Conservation (phyloP, 2,113 vertebrate genomes). For the Ondatra zibethicus region DNA sequence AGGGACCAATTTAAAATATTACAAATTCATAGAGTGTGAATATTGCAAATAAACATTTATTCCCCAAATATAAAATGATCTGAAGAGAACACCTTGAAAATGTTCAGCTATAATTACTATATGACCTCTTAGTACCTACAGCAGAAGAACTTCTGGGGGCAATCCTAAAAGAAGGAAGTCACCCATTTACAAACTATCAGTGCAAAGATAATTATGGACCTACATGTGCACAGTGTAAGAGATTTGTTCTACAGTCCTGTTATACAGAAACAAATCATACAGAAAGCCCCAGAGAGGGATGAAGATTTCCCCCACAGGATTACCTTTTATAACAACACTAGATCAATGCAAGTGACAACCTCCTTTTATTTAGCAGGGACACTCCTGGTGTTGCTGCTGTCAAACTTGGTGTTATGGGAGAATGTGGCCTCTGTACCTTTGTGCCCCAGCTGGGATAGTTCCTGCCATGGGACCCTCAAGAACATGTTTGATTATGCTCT, state of each 20-base stretch:
- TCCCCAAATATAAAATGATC: conserved; percentile 69
- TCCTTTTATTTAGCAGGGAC: not conserved
- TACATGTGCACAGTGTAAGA: conserved; percentile 57
- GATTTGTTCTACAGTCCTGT: not conserved
- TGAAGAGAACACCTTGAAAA: conserved; percentile 68
- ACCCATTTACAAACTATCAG: conserved; percentile 57
- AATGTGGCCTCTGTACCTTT: not conserved
- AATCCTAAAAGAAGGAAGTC: not conserved
- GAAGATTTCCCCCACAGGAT: not conserved
- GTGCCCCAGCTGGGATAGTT: not conserved
- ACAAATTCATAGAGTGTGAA: conserved; percentile 38
- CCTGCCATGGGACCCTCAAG: not conserved
- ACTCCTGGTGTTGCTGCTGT: not conserved
- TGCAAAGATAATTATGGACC: conserved; percentile 71
- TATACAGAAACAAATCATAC: not conserved
- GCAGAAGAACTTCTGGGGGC: conserved; percentile 54
- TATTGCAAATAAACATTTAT: conserved; percentile 74
- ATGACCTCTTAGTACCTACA: conserved; percentile 72
- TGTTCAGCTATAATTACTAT: conserved; percentile 77
- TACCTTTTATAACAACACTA: not conserved
- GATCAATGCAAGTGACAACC: not conserved
- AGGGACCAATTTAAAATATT: conserved; percentile 65
- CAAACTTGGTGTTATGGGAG: not conserved
- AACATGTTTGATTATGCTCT: not conserved
- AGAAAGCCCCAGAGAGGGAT: no score